A percentile compares a stretch with the other conserved stretches of the same genome.
These are phyloP conservation scores for Alectoris magna DNA, from an alignment of 2,797 vertebrate genomes.

Conservation along the genomic window DNA sequence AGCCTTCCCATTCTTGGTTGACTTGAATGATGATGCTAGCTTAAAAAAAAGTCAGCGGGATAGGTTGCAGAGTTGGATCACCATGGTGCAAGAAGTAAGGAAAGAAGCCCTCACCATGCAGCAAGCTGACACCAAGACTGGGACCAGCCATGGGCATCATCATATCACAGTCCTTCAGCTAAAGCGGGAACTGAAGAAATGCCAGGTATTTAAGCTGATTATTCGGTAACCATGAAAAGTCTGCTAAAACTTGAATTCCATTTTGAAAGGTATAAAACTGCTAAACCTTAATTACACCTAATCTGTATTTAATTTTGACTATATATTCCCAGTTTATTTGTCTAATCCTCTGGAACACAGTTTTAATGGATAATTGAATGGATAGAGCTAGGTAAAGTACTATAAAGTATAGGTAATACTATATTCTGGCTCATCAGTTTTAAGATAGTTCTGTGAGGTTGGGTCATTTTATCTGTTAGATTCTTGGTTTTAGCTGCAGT, in stretches of 20 bases:
- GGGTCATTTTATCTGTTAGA: background rate
- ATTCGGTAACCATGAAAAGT: background rate
- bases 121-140: constrained; percentile 5
- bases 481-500: background rate
- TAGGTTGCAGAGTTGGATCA: constrained; percentile 84
- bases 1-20: constrained; percentile 82
- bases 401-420: background rate
- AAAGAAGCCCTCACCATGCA: constrained; percentile 54
- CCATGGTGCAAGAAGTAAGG: constrained; percentile 77
- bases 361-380: background rate
- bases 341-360: background rate
- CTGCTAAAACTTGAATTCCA: background rate
- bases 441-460: background rate
- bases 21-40: constrained; percentile 71
- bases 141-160: constrained; percentile 57
- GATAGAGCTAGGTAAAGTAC: background rate
- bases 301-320: background rate
- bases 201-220: constrained; percentile 81
- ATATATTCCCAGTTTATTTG: background rate
- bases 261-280: background rate
- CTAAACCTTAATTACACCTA: background rate
- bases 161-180: constrained; percentile 80
- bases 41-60: constrained; percentile 75
- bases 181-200: constrained; percentile 84
- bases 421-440: background rate